phyloP scores from a whole-genome alignment of 2,113 vertebrate genomes.

The Nothobranchius furzeri region DNA sequence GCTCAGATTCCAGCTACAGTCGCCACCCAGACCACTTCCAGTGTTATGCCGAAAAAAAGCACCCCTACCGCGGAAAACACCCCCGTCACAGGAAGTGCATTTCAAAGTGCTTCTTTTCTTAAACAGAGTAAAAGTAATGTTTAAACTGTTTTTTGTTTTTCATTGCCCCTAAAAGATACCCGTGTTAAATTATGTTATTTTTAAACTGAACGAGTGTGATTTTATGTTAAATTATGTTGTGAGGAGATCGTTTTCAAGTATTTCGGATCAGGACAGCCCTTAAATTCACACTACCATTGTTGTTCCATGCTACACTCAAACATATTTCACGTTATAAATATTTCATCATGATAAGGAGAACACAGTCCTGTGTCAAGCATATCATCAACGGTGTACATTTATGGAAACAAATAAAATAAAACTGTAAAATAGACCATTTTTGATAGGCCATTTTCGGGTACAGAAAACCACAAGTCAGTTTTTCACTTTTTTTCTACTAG shows the following conservation, averaged over 20 bases:
- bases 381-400: too few species aligned
- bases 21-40: slow-evolving; percentile 45
- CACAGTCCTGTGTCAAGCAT: too few species aligned
- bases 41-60: slow-evolving; percentile 2
- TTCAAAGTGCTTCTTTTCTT: background rate
- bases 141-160: background rate
- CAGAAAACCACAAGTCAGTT: background rate
- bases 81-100: slow-evolving; percentile 1
- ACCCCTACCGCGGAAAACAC: background rate
- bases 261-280: background rate
- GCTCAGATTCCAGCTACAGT: slow-evolving; percentile 28
- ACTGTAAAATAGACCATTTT: too few species aligned
- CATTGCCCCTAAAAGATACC: background rate
- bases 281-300: background rate
- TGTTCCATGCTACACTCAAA: too few species aligned
- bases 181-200: background rate
- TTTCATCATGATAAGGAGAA: too few species aligned
- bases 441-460: background rate
- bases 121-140: background rate
- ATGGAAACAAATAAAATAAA: too few species aligned
- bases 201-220: background rate
- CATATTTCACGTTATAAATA: too few species aligned
- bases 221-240: background rate
- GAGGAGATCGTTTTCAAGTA: background rate
- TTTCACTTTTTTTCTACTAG: background rate